A percentile compares a stretch with the other conserved stretches of the same genome.
These are phyloP conservation scores for Physeter macrocephalus DNA, from an alignment of 2,113 vertebrate species.

Conservation along the genomic window DNA sequence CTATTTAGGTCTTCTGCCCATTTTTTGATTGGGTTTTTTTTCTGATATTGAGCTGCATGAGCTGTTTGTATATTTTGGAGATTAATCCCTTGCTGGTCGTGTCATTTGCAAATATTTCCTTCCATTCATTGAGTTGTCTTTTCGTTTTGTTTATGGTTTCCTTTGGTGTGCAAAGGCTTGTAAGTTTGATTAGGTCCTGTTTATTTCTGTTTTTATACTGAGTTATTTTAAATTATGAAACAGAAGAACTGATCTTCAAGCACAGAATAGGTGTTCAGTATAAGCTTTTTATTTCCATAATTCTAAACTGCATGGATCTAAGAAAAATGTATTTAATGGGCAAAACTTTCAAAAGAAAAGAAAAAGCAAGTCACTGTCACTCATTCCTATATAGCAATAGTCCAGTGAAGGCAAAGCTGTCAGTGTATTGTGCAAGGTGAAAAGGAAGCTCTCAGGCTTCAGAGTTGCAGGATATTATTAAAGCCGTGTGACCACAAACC, in stretches of 20 bases:
- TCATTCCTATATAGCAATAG: neutral
- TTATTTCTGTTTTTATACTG: neutral
- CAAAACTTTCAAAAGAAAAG: neutral
- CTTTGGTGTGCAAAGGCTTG: neutral
- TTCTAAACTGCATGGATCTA: neutral
- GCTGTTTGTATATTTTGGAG: neutral
- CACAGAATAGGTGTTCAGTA: neutral
- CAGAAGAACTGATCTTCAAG: neutral
- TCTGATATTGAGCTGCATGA: neutral
- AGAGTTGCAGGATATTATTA: conserved; percentile 18
- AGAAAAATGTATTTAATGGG: neutral
- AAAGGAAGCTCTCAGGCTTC: neutral
- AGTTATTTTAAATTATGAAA: conserved; percentile 28
- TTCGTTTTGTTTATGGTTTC: neutral
- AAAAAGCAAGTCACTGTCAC: neutral
- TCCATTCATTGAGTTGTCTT: neutral
- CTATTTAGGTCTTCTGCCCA: neutral
- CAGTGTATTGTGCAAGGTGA: neutral
- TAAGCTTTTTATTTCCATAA: conserved; percentile 19
- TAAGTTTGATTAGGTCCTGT: neutral
- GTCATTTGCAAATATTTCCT: neutral
- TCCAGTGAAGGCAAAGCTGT: neutral
- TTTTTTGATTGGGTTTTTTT: neutral
- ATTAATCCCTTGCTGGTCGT: neutral
- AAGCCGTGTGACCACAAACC: neutral